Evolutionary conservation across 2,113 vertebrate genomes (phyloP).

Genomic region (Spermophilus dauricus): DNA sequence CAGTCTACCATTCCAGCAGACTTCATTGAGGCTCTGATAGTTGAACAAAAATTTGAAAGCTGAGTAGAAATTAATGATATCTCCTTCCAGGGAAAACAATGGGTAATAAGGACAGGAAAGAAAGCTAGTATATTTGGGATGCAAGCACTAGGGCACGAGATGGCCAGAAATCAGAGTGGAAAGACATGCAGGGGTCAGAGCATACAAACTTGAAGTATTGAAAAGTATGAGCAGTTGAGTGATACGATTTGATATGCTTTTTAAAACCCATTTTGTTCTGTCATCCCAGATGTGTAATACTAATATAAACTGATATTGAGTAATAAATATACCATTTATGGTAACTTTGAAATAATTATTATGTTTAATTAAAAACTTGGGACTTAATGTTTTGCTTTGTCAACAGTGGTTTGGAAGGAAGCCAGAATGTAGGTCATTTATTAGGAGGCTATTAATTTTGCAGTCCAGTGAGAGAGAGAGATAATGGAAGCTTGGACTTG

Average conservation of each 20-base stretch:
- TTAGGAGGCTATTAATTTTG: neutral
- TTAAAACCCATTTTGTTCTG: neutral
- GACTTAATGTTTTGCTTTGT: neutral
- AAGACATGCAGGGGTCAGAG: neutral
- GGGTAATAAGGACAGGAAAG: neutral
- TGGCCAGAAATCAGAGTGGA: neutral
- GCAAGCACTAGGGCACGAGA: neutral
- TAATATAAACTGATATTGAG: no score
- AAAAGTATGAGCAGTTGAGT: neutral
- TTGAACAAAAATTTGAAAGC: neutral
- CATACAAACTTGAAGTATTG: neutral
- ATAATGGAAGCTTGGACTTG: neutral
- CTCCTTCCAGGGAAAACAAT: neutral
- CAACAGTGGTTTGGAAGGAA: neutral
- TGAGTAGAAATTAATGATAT: neutral
- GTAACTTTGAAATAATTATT: no score
- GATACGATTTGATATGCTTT: neutral
- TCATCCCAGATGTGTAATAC: no score
- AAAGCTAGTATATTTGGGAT: neutral
- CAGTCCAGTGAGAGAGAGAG: neutral
- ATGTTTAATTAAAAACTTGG: no score
- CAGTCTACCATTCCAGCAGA: neutral
- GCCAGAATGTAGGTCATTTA: neutral
- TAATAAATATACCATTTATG: no score
- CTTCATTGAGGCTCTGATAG: neutral